Conservation (phyloP, 35 echinoderm and acorn worm genomes). For the Chiridota heheva region DNA sequence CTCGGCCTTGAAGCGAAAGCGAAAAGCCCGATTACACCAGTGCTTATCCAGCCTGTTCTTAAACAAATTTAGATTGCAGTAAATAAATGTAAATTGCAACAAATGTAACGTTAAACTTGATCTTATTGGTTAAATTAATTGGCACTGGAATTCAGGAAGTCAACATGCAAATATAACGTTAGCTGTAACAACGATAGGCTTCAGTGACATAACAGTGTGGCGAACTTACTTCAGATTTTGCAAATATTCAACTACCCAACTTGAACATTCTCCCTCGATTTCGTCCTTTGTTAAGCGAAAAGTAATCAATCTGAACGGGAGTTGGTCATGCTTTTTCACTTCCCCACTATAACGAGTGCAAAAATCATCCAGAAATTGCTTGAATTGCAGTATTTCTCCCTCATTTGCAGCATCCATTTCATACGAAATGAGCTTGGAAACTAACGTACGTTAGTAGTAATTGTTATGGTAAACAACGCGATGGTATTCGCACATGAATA, state of each 20-base stretch:
- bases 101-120: too few relatives aligned
- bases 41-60: too few relatives aligned
- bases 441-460: too few relatives aligned
- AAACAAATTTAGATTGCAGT: too few relatives aligned
- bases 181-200: too few relatives aligned
- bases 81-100: too few relatives aligned
- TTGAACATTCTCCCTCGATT: conserved; percentile 72
- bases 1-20: too few relatives aligned
- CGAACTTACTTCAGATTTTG: conserved; percentile 4
- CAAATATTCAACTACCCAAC: conserved; percentile 73
- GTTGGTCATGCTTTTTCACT: conserved; percentile 45
- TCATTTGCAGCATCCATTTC: conserved; percentile 31
- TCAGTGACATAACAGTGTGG: neutral
- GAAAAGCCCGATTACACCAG: too few relatives aligned
- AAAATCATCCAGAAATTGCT: conserved; percentile 68
- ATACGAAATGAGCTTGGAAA: too few relatives aligned
- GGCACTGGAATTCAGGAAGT: neutral
- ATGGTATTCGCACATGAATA: too few relatives aligned
- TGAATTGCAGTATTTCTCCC: conserved; percentile 39
- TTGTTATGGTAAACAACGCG: too few relatives aligned
- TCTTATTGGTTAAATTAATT: neutral
- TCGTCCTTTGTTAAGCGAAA: conserved; percentile 68
- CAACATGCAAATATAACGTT: neutral
- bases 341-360: conserved; percentile 44
- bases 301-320: conserved; percentile 75